A percentile compares a stretch with the other conserved stretches of the same genome.
Evolutionary conservation across 2,797 vertebrate species (phyloP).

Genomic region (Vultur gryphus): DNA sequence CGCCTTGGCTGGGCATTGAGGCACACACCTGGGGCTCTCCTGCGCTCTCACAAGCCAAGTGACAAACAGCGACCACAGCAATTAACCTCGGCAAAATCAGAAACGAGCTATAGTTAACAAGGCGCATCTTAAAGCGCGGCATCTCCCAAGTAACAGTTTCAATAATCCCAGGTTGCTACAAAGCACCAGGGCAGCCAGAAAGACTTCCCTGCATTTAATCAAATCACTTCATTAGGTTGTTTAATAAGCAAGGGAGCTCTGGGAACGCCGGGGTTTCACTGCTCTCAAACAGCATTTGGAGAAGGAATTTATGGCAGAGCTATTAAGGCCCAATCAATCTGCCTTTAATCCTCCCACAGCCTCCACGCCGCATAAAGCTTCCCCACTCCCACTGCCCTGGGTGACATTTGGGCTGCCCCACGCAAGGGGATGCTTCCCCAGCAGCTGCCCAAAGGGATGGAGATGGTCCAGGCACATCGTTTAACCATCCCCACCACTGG

Average conservation of each 20-base stretch:
- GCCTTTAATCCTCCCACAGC: neutral
- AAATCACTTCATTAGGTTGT: constrained; percentile 36
- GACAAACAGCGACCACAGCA: fast-evolving
- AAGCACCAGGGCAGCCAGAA: neutral
- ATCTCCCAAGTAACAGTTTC: neutral
- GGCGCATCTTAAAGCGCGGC: neutral
- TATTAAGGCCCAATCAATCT: neutral
- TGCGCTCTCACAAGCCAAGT: fast-evolving
- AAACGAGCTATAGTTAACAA: neutral
- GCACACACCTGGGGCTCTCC: neutral
- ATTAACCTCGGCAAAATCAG: neutral
- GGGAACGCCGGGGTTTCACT: neutral
- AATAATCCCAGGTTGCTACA: neutral
- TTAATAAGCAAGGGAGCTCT: constrained; percentile 47
- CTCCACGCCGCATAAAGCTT: fast-evolving
- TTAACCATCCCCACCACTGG: neutral
- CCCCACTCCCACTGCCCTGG: neutral
- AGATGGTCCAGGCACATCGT: fast-evolving
- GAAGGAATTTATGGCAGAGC: neutral
- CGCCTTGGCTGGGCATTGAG: neutral
- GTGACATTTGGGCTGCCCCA: neutral
- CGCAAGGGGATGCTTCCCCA: fast-evolving
- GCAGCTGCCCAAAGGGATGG: neutral
- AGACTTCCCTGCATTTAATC: constrained; percentile 13
- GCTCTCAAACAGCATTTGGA: neutral